Evolutionary conservation across 2,113 vertebrate species (phyloP).

Genomic region (Thryonomys swinderianus): DNA sequence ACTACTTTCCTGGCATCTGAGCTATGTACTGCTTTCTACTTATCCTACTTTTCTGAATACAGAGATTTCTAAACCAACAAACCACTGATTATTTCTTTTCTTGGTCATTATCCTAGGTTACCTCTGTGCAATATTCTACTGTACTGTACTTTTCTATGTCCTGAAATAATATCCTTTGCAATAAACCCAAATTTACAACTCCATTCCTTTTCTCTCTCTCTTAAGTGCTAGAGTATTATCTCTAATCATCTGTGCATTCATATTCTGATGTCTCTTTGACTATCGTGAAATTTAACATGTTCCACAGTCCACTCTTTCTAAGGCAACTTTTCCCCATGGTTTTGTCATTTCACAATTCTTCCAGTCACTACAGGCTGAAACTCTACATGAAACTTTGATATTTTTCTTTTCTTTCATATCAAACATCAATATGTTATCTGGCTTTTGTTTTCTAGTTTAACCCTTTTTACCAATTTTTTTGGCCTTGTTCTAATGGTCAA

Average conservation of each 20-base stretch:
- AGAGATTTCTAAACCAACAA: background rate
- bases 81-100: background rate
- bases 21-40: background rate
- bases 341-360: slow-evolving; percentile 8
- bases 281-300: background rate
- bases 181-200: slow-evolving; percentile 6
- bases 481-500: background rate
- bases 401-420: background rate
- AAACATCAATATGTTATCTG: background rate
- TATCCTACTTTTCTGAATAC: slow-evolving; percentile 1
- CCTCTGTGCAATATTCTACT: background rate
- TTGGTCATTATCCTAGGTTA: background rate
- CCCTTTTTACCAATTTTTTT: background rate
- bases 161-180: background rate
- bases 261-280: background rate
- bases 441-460: background rate
- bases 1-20: background rate
- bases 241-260: background rate
- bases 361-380: background rate
- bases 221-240: background rate
- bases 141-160: background rate
- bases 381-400: background rate
- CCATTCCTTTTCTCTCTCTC: background rate
- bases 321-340: background rate
- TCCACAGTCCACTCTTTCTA: background rate